phyloP scores from a whole-genome alignment of 2,113 vertebrate genomes.

The Seriola rivoliana region DNA sequence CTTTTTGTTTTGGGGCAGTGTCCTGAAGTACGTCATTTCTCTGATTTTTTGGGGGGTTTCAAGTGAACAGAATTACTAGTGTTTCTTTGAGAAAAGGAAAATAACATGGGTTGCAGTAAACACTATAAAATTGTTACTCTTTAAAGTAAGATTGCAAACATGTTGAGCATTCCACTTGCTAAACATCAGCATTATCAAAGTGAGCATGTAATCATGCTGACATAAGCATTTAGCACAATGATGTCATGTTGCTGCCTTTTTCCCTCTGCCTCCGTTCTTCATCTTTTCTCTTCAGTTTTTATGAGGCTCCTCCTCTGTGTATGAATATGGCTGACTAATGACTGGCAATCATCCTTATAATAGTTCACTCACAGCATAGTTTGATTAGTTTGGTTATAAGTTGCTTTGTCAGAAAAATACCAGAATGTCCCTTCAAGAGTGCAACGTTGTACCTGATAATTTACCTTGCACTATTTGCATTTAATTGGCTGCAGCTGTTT shows the following conservation, averaged over 20 bases:
- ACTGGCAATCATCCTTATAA: not conserved
- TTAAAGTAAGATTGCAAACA: too few species aligned
- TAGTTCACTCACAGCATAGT: not conserved
- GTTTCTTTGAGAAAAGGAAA: too few species aligned
- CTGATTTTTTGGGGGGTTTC: too few species aligned
- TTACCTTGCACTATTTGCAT: conserved; percentile 47
- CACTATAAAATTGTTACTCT: too few species aligned
- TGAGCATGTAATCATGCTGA: not conserved
- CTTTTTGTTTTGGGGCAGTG: too few species aligned
- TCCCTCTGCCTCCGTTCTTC: not conserved
- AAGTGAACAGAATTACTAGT: not conserved
- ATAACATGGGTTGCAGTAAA: too few species aligned
- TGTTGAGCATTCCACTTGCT: not conserved
- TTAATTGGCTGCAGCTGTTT: conserved; percentile 67
- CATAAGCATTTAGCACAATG: not conserved
- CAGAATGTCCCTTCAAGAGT: conserved; percentile 5
- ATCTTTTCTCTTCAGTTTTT: not conserved
- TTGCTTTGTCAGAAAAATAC: conserved; percentile 11
- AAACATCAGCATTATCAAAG: not conserved
- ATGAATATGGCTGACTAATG: not conserved
- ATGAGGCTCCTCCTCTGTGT: not conserved
- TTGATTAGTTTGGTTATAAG: not conserved
- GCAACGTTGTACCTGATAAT: conserved; percentile 24
- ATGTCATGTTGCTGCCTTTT: not conserved
- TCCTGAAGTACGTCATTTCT: too few species aligned